These are phyloP conservation scores for Epistrophe eligans DNA, from an alignment of 2,888 invertebrate genomes.

Conservation along the genomic window DNA sequence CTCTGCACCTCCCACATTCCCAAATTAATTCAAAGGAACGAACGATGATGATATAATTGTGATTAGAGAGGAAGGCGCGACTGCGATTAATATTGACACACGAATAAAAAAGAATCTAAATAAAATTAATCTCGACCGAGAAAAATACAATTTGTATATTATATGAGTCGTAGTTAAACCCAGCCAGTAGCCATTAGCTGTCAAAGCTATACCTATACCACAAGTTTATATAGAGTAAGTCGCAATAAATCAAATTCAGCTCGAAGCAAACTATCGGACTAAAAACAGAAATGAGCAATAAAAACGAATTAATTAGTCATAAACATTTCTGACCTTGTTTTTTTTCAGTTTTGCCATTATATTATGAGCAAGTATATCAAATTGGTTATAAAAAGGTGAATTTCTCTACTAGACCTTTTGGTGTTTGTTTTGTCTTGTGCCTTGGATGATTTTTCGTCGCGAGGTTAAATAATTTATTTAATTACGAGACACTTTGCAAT, in stretches of 20 bases:
- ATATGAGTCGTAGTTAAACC: constrained; percentile 9
- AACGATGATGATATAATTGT: background rate
- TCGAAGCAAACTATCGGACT: constrained; percentile 7
- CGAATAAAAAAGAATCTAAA: background rate
- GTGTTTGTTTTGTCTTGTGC: background rate
- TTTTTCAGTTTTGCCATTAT: background rate
- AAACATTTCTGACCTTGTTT: constrained; percentile 32
- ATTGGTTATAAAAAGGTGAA: background rate
- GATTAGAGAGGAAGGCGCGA: constrained; percentile 35
- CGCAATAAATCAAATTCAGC: constrained; percentile 61
- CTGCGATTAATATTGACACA: constrained; percentile 63
- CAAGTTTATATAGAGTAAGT: background rate
- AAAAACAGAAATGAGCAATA: constrained; percentile 24
- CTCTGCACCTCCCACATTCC: background rate
- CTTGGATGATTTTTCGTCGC: no score
- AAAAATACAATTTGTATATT: constrained; percentile 14
- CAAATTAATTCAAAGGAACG: background rate
- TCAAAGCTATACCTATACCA: constrained; percentile 27
- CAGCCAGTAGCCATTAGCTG: constrained; percentile 61
- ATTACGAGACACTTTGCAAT: constrained; percentile 7
- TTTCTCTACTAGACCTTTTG: background rate
- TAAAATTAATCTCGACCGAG: constrained; percentile 25
- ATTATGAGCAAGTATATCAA: constrained; percentile 1
- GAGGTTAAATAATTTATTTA: background rate
- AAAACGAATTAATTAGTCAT: constrained; percentile 36